Percentiles rank a stretch among this genome's conserved stretches.
These are phyloP conservation scores for Ceratitis capitata DNA, from an alignment of 1,140 invertebrate species.

Conservation along the genomic window DNA sequence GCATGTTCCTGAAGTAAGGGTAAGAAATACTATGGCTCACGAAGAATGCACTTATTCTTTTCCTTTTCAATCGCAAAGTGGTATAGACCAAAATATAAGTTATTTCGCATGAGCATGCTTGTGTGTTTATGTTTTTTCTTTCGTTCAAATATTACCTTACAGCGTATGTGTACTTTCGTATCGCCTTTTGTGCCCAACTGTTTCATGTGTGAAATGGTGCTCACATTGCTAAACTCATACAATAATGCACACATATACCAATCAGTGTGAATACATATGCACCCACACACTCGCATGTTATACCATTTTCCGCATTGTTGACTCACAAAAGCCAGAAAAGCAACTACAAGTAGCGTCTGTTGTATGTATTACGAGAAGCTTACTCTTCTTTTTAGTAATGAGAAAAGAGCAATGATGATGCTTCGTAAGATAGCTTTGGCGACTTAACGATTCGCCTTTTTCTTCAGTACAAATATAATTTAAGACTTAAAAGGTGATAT, in stretches of 20 bases:
- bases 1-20: background rate
- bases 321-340: constrained; percentile 21
- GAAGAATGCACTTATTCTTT: no score
- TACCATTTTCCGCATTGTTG: constrained; percentile 35
- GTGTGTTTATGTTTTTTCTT: no score
- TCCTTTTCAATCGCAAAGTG: background rate
- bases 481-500: background rate
- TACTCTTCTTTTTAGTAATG: background rate
- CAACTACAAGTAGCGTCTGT: background rate
- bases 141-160: no score
- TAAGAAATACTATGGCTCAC: background rate
- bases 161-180: background rate
- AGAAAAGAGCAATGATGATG: background rate
- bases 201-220: constrained; percentile 33
- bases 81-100: background rate
- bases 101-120: no score
- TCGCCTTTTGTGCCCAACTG: background rate
- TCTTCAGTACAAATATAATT: background rate
- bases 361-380: background rate
- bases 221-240: background rate
- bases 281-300: background rate
- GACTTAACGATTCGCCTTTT: background rate
- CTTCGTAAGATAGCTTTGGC: background rate
- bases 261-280: no score
- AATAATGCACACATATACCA: background rate